phyloP scores from a whole-genome alignment of 2,113 vertebrate species.

The Phycodurus eques region DNA sequence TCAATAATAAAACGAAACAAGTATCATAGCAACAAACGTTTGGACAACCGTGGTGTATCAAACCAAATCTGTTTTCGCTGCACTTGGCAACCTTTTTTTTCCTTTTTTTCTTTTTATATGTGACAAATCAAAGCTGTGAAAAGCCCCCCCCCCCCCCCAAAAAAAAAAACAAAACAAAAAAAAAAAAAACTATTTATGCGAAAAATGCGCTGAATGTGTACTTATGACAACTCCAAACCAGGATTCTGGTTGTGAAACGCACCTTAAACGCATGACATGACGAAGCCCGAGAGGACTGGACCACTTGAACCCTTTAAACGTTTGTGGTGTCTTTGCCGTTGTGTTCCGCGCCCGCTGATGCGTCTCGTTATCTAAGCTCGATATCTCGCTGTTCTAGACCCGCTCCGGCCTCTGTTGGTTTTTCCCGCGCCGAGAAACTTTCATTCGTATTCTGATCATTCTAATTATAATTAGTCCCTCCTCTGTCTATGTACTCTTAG shows the following conservation, averaged over 20 bases:
- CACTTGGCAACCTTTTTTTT: neutral
- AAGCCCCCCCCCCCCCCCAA: no score
- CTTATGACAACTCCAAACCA: neutral
- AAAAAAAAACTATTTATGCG: neutral
- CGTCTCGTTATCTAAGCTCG: conserved; percentile 59
- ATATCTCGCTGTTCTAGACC: conserved; percentile 84
- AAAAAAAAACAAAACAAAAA: conserved; percentile 1
- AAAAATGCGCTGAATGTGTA: conserved; percentile 6
- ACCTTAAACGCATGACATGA: conserved; percentile 42
- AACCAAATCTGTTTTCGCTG: neutral
- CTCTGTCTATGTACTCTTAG: conserved; percentile 66
- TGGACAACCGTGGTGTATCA: no score
- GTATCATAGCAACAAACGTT: no score
- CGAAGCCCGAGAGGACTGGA: conserved; percentile 60
- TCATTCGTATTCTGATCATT: conserved; percentile 46
- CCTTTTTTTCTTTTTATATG: neutral
- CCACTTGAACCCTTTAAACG: conserved; percentile 56
- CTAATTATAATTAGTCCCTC: conserved; percentile 53
- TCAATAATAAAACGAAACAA: no score
- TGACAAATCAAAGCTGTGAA: neutral
- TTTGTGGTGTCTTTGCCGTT: conserved; percentile 57
- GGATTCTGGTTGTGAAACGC: conserved; percentile 32
- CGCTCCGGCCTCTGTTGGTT: conserved; percentile 83
- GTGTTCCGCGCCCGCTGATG: conserved; percentile 66
- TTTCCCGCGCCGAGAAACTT: conserved; percentile 65